phyloP scores from a whole-genome alignment of 2,797 vertebrate genomes.

The Lagorchestes hirsutus region DNA sequence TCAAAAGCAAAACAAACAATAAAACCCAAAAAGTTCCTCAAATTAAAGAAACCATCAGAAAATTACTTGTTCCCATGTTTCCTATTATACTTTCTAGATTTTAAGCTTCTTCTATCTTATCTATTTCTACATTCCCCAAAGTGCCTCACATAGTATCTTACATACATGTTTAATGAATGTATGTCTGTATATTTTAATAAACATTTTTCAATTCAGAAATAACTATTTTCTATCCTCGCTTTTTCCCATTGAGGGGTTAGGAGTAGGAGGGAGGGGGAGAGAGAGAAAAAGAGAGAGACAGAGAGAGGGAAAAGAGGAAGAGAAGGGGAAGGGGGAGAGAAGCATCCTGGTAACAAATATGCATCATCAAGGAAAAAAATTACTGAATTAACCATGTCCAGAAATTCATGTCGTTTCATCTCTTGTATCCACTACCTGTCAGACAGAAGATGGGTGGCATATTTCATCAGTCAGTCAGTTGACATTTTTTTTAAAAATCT shows the following conservation, averaged over 20 bases:
- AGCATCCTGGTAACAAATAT: neutral
- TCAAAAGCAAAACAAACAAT: neutral
- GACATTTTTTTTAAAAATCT: neutral
- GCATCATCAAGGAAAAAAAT: neutral
- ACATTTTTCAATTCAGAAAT: too few relatives aligned
- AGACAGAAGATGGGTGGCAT: neutral
- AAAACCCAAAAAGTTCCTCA: neutral
- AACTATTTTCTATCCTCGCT: neutral
- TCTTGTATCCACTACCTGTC: neutral
- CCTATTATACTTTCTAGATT: neutral
- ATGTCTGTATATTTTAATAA: neutral
- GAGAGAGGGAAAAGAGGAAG: neutral
- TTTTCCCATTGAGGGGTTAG: neutral
- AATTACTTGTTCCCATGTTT: neutral
- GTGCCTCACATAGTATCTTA: neutral
- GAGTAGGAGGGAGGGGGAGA: too few relatives aligned
- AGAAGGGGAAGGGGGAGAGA: neutral
- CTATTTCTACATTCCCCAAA: neutral
- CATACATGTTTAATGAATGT: neutral
- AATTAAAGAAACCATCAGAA: neutral
- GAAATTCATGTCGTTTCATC: neutral
- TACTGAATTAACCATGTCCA: neutral
- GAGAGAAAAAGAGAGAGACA: neutral
- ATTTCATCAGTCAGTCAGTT: neutral
- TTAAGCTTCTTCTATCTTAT: neutral